Evolutionary conservation across 2,888 invertebrate species (phyloP), one percentile per base, ranked within the genome.

Genomic region (Pinctada fucata): DNA sequence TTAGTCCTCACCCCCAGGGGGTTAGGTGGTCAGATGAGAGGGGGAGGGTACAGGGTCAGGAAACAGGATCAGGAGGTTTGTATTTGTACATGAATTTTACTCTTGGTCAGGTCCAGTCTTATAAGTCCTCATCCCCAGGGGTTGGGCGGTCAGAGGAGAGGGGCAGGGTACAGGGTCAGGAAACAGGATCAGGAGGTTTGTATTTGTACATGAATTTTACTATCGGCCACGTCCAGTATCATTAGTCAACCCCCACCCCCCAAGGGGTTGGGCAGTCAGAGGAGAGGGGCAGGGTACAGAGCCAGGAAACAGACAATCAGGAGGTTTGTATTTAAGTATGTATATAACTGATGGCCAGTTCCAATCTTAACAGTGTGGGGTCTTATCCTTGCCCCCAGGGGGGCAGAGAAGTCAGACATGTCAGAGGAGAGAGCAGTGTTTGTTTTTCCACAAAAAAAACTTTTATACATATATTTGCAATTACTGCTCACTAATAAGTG

Each of bases 181-280:
- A 66, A 16, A 4, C 5, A 52, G 48, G 5, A 16, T 3, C n/a
- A 67, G 47, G n/a, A 63, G 63, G n/a, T 63, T n/a, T 63, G 2
- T 63, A 63, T 63, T n/a, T 63, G 13, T 2, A 63, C 13, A 13
- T 63, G n/a, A 64, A 6, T 3, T 64, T 13, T 64, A n/a, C 16
- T 3, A 67, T 67, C 45, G 16, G 10, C 13, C n/a, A 31, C 45
- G 4, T 10, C 51, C 31, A 4, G 16, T 10, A 16, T 69, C 8
- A n/a, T 50, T 49, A 69, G 69, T 50, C n/a, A n/a, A n/a, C n/a
- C n/a, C 50, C 49, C 6, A n/a, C 49, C 49, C 16, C 69, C 69
- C 49, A 31, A 5, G 50, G 13, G 49, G 16, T 51, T 3, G 8
- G n/a, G 69, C 49, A 51, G 6, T 69, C 31, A 31, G 1, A 1